Base-by-base conservation (phyloP, 1,140 invertebrate genomes). In the Teleogryllus occipitalis region DNA sequence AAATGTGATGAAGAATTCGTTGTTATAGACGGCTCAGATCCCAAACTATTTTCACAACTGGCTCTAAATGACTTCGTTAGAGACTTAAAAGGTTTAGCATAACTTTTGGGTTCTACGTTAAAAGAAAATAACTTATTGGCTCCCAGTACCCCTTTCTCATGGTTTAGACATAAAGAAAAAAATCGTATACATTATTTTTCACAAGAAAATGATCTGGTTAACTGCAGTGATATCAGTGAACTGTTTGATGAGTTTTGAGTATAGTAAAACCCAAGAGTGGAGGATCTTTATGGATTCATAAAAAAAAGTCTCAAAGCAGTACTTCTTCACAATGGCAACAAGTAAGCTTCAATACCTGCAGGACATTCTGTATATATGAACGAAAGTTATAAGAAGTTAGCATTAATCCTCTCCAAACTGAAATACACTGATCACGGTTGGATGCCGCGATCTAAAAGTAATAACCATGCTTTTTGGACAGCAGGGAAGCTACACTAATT, bases 141-240 rank as follows among this genome's bases (percentile, higher is more conserved):
- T 72, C 54, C 54, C 54, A 72, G 54, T 72, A 72, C 54, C 48
- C 27, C 75, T 80, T 78, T 83, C 82, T 81, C 77, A 72, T 72
- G 54, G 54, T 72, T 72, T 18, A 72, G 54, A 81, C 73, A 79
- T 79, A 27, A 82, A 73, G 80, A 77, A 74, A 14, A 78, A 75
- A n/a, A 78, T 77, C 48, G 81, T 8, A 46, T 82, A 47, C 46
- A 39, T 10, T 82, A 81, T 81, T 85, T 83, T 47, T 72, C 39
- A 76, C 54, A 80, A 80, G 80, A 82, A 75, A 78, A 83, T 80
- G 81, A 74, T 72, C 47, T 82, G 46, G 75, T 78, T 82, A 83
- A 82, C 81, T 86, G 84, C 81, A 74, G 80, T 78, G 80, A 86
- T 83, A 74, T 85, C n/a, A 81, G 81, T 81, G 81, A 75, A 22